phyloP scores from a whole-genome alignment of 1,140 invertebrate genomes.

The Choristoneura fumiferana region DNA sequence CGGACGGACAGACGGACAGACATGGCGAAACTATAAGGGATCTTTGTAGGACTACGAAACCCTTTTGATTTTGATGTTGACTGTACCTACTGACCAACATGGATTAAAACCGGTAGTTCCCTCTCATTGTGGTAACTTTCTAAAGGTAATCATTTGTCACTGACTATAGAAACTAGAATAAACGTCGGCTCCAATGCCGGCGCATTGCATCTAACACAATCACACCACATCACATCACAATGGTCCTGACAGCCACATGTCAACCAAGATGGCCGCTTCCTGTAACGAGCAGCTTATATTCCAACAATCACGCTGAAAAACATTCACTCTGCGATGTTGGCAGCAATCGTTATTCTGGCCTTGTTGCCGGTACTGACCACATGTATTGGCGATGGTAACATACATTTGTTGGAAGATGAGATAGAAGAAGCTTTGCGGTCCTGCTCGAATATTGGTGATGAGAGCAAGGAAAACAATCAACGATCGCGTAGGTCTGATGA shows the following conservation, averaged over 20 bases:
- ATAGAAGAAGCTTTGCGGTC: slow-evolving; percentile 44
- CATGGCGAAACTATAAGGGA: too few species aligned
- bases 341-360: slow-evolving; percentile 30
- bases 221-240: slow-evolving; percentile 16
- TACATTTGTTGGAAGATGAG: slow-evolving; percentile 60
- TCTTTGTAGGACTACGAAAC: too few species aligned
- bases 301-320: background rate
- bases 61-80: too few species aligned
- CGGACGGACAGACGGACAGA: too few species aligned
- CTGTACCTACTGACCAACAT: too few species aligned
- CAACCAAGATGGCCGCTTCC: slow-evolving; percentile 52
- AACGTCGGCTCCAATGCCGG: background rate
- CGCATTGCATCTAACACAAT: slow-evolving; percentile 16
- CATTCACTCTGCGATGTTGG: slow-evolving; percentile 31
- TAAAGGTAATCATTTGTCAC: slow-evolving; percentile 2
- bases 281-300: slow-evolving; percentile 35
- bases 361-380: slow-evolving; percentile 35
- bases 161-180: background rate
- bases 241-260: slow-evolving; percentile 43
- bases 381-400: slow-evolving; percentile 56
- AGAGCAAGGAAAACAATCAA: slow-evolving; percentile 19
- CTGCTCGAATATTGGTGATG: slow-evolving; percentile 30
- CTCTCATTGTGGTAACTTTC: background rate
- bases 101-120: too few species aligned
- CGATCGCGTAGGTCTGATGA: slow-evolving; percentile 37